phyloP scores from a whole-genome alignment of 2,888 invertebrate genomes.

The Myopa tessellatipennis region DNA sequence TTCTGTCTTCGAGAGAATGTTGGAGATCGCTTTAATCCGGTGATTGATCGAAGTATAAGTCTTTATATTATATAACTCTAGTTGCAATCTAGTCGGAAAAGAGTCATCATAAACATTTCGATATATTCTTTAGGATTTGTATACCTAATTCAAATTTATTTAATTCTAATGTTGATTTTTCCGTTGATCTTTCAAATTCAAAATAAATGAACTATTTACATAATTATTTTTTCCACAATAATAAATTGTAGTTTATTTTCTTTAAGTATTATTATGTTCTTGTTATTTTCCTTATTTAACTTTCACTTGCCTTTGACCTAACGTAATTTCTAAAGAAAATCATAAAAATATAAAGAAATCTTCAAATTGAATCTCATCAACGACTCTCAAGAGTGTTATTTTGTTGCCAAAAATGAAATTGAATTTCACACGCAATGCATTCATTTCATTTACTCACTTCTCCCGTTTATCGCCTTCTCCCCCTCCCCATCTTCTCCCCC shows the following conservation, averaged over 20 bases:
- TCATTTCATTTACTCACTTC: neutral
- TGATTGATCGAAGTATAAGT: neutral
- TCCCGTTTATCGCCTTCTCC: no score
- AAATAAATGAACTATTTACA: no score
- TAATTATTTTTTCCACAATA: no score
- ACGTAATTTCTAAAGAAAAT: neutral
- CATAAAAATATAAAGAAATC: neutral
- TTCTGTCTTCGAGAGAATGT: no score
- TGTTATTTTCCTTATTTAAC: neutral
- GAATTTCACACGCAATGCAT: constrained; percentile 28
- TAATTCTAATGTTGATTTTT: no score
- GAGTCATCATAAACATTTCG: no score
- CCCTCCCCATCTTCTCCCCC: neutral
- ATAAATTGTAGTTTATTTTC: no score
- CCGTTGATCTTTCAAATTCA: no score
- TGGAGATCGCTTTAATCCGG: neutral
- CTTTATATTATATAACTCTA: neutral
- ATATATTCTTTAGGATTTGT: no score
- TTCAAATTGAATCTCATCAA: constrained; percentile 31
- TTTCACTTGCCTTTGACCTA: neutral
- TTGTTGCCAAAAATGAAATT: constrained; percentile 36
- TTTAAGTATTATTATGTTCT: no score
- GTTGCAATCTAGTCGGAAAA: no score
- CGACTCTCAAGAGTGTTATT: constrained; percentile 34
- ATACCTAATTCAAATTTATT: neutral